These are phyloP conservation scores for Tapirus terrestris DNA, from an alignment of 2,113 vertebrate genomes.

Conservation along the genomic window DNA sequence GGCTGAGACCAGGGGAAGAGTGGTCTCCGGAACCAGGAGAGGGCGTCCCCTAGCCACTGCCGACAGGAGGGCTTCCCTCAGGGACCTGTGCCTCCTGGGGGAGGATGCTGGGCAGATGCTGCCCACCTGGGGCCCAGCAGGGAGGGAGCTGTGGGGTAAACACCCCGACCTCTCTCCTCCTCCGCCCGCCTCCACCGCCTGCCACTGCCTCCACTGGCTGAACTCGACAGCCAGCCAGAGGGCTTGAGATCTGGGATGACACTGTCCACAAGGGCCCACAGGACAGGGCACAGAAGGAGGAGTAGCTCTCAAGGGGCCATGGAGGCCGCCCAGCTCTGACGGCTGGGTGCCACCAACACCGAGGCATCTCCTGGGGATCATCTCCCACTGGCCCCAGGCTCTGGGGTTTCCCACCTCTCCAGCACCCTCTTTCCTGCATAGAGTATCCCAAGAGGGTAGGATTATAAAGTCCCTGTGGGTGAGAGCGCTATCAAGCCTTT, in stretches of 20 bases:
- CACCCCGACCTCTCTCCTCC: neutral
- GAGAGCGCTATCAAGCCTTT: neutral
- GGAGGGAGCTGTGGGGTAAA: neutral
- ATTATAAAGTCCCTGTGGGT: accelerated
- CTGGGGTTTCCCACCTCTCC: neutral
- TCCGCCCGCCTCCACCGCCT: neutral
- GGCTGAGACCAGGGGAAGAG: neutral
- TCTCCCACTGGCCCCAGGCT: neutral
- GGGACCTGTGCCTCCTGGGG: neutral
- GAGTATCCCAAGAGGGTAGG: too few species aligned
- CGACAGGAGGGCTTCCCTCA: neutral
- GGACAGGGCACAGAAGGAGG: neutral
- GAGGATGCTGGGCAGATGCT: neutral
- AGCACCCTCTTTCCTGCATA: neutral
- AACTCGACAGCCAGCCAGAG: neutral
- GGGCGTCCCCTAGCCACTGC: neutral
- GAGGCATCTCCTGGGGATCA: neutral
- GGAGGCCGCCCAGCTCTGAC: neutral
- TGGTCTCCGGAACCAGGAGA: accelerated
- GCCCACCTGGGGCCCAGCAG: neutral
- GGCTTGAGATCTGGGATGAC: neutral
- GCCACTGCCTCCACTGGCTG: neutral
- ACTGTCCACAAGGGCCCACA: neutral
- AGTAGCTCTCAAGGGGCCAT: neutral
- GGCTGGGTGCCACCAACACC: neutral